These are phyloP conservation scores for Syritta pipiens DNA, from an alignment of 2,888 invertebrate genomes.

Conservation along the genomic window DNA sequence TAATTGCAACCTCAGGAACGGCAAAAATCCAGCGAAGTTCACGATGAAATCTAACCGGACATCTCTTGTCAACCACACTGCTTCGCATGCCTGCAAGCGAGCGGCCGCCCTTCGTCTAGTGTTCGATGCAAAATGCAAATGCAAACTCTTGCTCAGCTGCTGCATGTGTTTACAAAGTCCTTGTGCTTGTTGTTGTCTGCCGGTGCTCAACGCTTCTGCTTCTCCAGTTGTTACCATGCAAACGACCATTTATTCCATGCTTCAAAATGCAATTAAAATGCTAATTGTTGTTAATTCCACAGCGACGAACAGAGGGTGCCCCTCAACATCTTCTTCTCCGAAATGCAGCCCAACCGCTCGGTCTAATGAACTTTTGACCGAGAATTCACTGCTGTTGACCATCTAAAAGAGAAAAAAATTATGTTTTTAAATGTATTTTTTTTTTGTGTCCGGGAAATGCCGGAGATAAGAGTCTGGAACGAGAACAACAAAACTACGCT, in stretches of 20 bases:
- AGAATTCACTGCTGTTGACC: too few species aligned
- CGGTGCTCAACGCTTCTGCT: not conserved
- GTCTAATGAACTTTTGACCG: not conserved
- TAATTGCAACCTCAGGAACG: too few species aligned
- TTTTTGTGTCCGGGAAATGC: too few species aligned
- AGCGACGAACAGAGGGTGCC: not conserved
- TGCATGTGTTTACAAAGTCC: not conserved
- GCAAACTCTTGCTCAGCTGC: conserved; percentile 6
- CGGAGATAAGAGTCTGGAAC: too few species aligned
- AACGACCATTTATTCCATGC: not conserved
- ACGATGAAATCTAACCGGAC: not conserved
- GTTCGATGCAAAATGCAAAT: conserved; percentile 28
- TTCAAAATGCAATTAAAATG: conserved; percentile 25
- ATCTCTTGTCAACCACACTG: conserved; percentile 8
- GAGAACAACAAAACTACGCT: too few species aligned
- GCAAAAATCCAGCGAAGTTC: too few species aligned
- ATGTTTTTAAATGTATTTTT: too few species aligned
- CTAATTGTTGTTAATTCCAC: conserved; percentile 16
- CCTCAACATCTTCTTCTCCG: not conserved
- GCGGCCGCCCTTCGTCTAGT: not conserved
- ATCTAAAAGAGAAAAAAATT: too few species aligned
- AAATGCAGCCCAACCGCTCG: too few species aligned
- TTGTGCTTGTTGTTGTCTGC: not conserved
- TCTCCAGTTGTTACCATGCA: not conserved
- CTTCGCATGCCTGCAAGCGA: not conserved